Evolutionary conservation across 2,113 vertebrate species (phyloP).

Genomic region (Pungitius pungitius): DNA sequence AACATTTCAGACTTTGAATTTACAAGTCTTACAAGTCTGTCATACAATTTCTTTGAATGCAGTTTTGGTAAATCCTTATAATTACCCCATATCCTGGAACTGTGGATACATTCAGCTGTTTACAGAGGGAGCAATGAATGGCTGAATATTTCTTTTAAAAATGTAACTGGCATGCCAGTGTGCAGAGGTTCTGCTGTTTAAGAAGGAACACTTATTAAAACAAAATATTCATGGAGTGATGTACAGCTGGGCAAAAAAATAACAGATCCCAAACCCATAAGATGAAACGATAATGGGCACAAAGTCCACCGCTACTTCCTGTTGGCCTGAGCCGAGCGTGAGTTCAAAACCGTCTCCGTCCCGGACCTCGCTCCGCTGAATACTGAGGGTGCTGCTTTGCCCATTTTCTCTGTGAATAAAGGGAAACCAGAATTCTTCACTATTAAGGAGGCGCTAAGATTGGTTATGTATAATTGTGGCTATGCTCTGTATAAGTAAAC

Average conservation of each 20-base stretch:
- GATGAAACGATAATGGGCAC: background rate
- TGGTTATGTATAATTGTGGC: background rate
- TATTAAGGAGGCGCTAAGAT: background rate
- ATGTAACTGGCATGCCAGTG: background rate
- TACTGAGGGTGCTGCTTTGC: constrained; percentile 86
- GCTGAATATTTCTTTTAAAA: background rate
- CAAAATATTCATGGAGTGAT: background rate
- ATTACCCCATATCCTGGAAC: background rate
- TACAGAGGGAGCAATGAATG: background rate
- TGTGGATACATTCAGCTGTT: background rate
- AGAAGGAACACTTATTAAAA: background rate
- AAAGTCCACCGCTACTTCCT: constrained; percentile 57
- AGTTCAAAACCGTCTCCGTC: constrained; percentile 87
- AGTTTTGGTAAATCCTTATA: background rate
- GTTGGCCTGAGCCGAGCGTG: constrained; percentile 65
- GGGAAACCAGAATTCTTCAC: constrained; percentile 14
- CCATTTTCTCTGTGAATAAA: constrained; percentile 85
- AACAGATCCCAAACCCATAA: background rate
- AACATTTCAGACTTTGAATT: background rate
- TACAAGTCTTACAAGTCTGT: background rate
- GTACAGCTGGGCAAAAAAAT: constrained; percentile 4
- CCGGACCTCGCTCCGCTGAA: constrained; percentile 89
- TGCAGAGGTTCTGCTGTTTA: background rate
- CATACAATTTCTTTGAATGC: background rate
- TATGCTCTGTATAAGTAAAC: constrained; percentile 2